A percentile compares a stretch with the other conserved stretches of the same genome.
Evolutionary conservation across 1,140 invertebrate species (phyloP).

Genomic region (Nomia melanderi): DNA sequence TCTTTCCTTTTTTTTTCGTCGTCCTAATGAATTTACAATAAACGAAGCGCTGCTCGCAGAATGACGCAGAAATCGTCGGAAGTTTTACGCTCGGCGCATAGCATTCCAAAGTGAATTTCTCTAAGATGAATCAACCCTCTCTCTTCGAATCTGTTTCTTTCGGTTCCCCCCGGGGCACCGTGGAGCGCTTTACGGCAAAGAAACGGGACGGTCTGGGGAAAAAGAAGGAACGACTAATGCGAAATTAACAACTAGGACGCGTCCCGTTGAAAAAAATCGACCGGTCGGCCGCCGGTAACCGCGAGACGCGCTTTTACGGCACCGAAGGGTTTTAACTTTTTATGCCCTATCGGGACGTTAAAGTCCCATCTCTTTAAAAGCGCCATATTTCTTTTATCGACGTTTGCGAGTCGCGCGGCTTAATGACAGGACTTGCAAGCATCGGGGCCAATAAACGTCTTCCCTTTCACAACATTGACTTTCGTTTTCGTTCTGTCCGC

Average conservation of each 20-base stretch:
- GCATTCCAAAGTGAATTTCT: neutral
- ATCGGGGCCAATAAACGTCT: conserved; percentile 50
- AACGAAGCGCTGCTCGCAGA: too few species aligned
- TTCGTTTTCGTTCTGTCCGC: conserved; percentile 30
- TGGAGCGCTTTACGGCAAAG: neutral
- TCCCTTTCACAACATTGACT: conserved; percentile 31
- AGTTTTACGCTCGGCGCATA: too few species aligned
- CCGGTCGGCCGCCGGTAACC: conserved; percentile 12
- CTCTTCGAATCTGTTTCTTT: neutral
- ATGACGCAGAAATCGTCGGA: too few species aligned
- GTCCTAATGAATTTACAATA: too few species aligned
- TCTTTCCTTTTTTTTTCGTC: too few species aligned
- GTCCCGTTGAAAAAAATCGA: neutral
- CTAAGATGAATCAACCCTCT: neutral
- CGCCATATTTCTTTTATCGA: conserved; percentile 63
- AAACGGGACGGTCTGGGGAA: neutral
- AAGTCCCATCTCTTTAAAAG: conserved; percentile 62
- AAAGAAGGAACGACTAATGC: neutral
- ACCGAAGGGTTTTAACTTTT: conserved; percentile 60
- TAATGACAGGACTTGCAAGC: conserved; percentile 59
- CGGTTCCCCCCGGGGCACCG: neutral
- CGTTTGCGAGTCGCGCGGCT: conserved; percentile 53
- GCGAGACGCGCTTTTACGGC: conserved; percentile 55
- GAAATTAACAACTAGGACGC: conserved; percentile 34
- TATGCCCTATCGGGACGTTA: conserved; percentile 60